Evolutionary conservation across 2,797 vertebrate genomes (phyloP), one percentile per base, ranked within the genome.

Genomic region (Pachyuromys duprasi): DNA sequence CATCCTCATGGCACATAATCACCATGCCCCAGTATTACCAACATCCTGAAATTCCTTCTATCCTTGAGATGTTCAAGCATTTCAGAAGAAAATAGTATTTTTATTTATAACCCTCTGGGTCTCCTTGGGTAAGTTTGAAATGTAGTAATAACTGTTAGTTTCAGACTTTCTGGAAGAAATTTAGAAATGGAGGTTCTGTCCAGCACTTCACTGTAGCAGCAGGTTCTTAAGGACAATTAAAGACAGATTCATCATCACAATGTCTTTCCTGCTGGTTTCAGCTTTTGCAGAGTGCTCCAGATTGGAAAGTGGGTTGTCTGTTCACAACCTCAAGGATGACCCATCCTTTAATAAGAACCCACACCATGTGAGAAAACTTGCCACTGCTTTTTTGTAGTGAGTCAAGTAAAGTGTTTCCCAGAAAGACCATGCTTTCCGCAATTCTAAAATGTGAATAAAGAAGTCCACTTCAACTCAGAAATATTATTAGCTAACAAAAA

Each of bases 341-440:
- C 33, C 1, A 18, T 72, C 1, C 31, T 72, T 63, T 49, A 57
- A 86, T 78, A 81, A 14, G 22, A 86, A 70, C 4, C 1, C 0
- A 39, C 1, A 12, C 0, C 4, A 18, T n/a, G 42, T 22, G 0
- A 79, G 1, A 63, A 31, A 20, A 8, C 57, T 63, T 87, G 7
- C 0, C 39, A 8, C 5, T 72, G 17, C 26, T 67, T 22, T 49
- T 3, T 6, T 9, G 53, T 76, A 55, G 8, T 42, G 53, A 81
- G 13, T 5, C 2, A 83, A 67, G 3, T 63, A 28, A 84, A 70
- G 65, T 67, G 5, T 9, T 24, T 70, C 1, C 26, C 31, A 20
- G 2, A 49, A 14, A 63, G 18, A 79, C 0, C 3, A 74, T 49
- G 63, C 74, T 86, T 36, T 88, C 4, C 8, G 33, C 24, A 88